Conservation (phyloP, 2,888 invertebrate species). For the Polietes domitor region DNA sequence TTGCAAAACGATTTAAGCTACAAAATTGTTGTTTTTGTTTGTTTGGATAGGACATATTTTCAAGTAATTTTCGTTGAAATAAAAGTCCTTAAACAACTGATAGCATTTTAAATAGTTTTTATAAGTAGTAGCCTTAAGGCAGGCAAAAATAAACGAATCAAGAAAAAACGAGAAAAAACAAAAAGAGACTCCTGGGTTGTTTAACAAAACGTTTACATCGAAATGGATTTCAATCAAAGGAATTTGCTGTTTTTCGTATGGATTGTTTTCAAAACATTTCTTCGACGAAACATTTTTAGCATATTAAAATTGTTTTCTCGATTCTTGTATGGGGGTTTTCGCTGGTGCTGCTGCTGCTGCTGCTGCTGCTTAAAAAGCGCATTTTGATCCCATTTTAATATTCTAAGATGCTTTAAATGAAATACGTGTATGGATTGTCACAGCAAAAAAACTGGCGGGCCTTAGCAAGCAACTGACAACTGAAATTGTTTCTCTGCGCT, state of each 20-base stretch:
- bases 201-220: constrained; percentile 66
- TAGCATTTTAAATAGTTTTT: constrained; percentile 51
- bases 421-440: constrained; percentile 78
- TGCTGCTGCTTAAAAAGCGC: background rate
- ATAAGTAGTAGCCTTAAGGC: background rate
- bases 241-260: constrained; percentile 19
- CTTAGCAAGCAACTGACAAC: background rate
- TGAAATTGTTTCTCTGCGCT: constrained; percentile 40
- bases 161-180: constrained; percentile 25
- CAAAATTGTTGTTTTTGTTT: background rate
- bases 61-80: constrained; percentile 57
- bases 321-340: background rate
- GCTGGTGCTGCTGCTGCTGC: background rate
- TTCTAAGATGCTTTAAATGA: constrained; percentile 80
- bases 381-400: constrained; percentile 80
- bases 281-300: constrained; percentile 61
- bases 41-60: constrained; percentile 26
- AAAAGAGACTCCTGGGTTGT: constrained; percentile 15
- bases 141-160: too few species aligned
- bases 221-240: constrained; percentile 17
- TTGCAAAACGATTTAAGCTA: background rate
- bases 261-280: constrained; percentile 8
- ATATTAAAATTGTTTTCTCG: constrained; percentile 57
- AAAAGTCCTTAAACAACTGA: constrained; percentile 42
- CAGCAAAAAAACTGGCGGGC: constrained; percentile 42